Conservation (phyloP, 37 sponge, comb jelly and placozoan genomes). For the Hormiphora californensis region DNA sequence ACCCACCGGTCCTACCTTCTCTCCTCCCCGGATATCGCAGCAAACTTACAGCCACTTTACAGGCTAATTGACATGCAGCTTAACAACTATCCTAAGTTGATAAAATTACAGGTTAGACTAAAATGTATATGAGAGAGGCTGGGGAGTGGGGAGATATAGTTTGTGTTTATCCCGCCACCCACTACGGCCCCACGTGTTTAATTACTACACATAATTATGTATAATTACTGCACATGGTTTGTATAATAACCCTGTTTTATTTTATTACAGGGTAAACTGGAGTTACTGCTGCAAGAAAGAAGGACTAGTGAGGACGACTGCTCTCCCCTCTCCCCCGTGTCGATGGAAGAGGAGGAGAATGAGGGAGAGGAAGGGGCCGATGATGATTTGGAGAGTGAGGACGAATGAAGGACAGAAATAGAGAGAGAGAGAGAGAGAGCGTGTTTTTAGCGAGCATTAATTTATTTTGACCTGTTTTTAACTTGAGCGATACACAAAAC, state of each 20-base stretch:
- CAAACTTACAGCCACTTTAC: conserved; percentile 25
- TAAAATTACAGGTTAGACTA: background rate
- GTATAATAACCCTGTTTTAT: no score
- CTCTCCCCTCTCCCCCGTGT: conserved; percentile 23
- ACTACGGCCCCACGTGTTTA: no score
- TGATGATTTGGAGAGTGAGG: background rate
- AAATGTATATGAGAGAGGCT: no score
- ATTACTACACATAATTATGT: background rate
- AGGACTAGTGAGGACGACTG: background rate
- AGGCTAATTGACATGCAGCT: conserved; percentile 29
- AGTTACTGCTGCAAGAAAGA: conserved; percentile 26
- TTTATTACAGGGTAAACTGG: conserved; percentile 51
- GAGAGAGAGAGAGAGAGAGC: no score
- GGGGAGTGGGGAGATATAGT: no score
- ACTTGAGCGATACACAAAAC: no score
- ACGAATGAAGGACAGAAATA: conserved; percentile 1
- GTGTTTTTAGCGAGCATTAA: no score
- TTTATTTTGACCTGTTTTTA: no score
- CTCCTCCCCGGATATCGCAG: conserved; percentile 41
- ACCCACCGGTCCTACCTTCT: conserved; percentile 44
- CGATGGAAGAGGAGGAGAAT: conserved; percentile 3
- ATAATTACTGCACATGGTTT: background rate
- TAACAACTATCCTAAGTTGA: conserved; percentile 33
- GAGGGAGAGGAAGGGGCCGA: background rate
- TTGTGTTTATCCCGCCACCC: no score